phyloP scores from a whole-genome alignment of 2,113 vertebrate genomes.

The Budorcas taxicolor region DNA sequence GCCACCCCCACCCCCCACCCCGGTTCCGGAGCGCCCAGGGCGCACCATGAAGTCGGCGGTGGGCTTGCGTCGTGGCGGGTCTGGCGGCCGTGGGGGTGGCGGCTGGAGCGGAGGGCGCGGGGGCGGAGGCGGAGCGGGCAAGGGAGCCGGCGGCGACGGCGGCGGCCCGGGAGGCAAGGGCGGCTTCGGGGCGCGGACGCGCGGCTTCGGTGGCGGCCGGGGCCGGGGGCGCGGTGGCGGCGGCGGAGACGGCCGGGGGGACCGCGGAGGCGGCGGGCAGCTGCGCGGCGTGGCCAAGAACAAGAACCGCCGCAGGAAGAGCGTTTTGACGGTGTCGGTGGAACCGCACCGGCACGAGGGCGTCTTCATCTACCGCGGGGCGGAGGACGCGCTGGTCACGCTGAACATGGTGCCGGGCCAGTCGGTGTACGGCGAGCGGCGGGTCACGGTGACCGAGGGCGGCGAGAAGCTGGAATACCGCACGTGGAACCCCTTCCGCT shows the following conservation, averaged over 20 bases:
- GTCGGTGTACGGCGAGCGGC: constrained; percentile 92
- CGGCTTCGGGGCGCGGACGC: not conserved
- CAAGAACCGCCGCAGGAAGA: constrained; percentile 40
- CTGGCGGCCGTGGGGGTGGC: constrained; percentile 33
- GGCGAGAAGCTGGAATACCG: constrained; percentile 89
- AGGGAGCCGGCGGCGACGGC: constrained; percentile 81
- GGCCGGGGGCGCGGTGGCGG: not conserved
- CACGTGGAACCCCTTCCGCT: constrained; percentile 93
- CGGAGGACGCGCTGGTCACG: constrained; percentile 91
- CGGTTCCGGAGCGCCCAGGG: not conserved
- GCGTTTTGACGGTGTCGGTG: not conserved
- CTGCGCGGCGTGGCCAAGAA: constrained; percentile 60
- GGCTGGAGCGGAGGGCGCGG: constrained; percentile 81
- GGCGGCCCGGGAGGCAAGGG: constrained; percentile 79
- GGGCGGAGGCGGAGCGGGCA: constrained; percentile 70
- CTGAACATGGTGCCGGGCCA: constrained; percentile 89
- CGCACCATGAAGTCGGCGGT: constrained; percentile 39
- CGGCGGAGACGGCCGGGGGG: constrained; percentile 79
- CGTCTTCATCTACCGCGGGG: constrained; percentile 91
- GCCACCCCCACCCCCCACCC: not conserved
- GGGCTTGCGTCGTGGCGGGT: constrained; percentile 61
- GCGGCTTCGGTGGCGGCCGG: constrained; percentile 32
- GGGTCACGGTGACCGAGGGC: constrained; percentile 87
- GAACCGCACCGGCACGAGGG: constrained; percentile 76
- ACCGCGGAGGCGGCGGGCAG: constrained; percentile 31